Conservation (phyloP, 2,888 invertebrate genomes). For the Eremobia ochroleuca region DNA sequence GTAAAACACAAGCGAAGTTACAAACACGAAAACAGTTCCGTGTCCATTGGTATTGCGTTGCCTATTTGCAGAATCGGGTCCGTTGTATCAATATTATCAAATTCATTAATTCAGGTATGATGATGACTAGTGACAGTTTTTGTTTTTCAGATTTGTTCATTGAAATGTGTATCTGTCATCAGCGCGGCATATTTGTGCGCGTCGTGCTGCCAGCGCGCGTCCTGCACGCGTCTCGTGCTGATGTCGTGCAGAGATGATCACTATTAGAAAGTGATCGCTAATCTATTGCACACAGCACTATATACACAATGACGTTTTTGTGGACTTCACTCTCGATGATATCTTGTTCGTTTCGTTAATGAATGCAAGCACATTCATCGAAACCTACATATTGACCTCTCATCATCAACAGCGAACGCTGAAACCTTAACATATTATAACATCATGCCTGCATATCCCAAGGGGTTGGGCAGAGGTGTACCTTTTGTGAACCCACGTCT, state of each 20-base stretch:
- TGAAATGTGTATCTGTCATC: constrained; percentile 1
- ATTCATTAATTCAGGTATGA: background rate
- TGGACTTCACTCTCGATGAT: constrained; percentile 48
- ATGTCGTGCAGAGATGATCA: constrained; percentile 53
- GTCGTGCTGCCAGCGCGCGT: background rate
- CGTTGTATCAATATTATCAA: background rate
- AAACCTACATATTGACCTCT: background rate
- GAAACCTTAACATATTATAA: background rate
- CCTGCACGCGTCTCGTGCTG: constrained; percentile 8
- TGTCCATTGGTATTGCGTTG: background rate
- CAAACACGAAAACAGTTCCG: background rate
- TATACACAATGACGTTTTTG: constrained; percentile 47
- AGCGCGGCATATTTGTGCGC: no score
- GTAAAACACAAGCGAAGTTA: background rate
- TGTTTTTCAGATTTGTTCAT: no score
- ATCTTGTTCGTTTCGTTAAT: constrained; percentile 20
- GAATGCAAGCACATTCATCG: constrained; percentile 19
- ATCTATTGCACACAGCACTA: constrained; percentile 30
- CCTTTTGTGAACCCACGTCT: no score
- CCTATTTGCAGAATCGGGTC: background rate
- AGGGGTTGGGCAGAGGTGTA: background rate
- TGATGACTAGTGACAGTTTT: background rate
- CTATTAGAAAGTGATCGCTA: constrained; percentile 58
- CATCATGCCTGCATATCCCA: background rate
- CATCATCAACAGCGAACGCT: background rate